Evolutionary conservation across 2,888 invertebrate genomes (phyloP).

Genomic region (Ophioninae sp.): DNA sequence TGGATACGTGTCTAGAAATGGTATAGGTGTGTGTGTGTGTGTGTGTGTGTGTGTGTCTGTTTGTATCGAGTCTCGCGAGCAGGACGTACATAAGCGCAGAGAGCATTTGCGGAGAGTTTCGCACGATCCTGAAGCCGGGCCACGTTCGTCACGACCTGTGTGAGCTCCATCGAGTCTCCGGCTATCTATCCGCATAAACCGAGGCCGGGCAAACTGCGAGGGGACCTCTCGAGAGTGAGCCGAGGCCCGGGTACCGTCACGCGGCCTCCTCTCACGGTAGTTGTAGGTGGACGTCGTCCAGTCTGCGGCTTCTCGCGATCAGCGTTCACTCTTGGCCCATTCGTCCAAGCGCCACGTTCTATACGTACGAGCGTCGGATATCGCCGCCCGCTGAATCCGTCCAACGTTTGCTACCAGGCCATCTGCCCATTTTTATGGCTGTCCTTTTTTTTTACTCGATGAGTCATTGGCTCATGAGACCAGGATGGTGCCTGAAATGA

Average conservation of each 20-base stretch:
- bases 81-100: slow-evolving; percentile 55
- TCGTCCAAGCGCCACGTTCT: slow-evolving; percentile 50
- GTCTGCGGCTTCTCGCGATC: slow-evolving; percentile 70
- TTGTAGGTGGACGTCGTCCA: slow-evolving; percentile 78
- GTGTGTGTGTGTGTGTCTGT: not conserved
- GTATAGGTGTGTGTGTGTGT: not conserved
- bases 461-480: no score
- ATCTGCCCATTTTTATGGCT: no score
- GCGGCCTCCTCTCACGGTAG: slow-evolving; percentile 59
- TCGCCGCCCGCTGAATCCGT: not conserved
- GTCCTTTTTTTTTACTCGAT: no score
- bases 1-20: not conserved
- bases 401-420: no score
- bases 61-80: slow-evolving; percentile 44
- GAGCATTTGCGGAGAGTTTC: slow-evolving; percentile 69
- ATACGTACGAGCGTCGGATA: not conserved
- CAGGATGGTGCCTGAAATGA: no score
- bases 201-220: slow-evolving; percentile 49
- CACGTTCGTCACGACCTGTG: slow-evolving; percentile 79
- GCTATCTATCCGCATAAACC: slow-evolving; percentile 25
- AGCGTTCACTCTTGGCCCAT: slow-evolving; percentile 33
- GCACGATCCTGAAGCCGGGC: slow-evolving; percentile 79
- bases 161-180: slow-evolving; percentile 44
- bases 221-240: slow-evolving; percentile 33
- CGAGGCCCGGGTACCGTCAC: slow-evolving; percentile 1